Percentiles rank a stretch among this genome's conserved stretches.
phyloP scores from a whole-genome alignment of 2,113 vertebrate species.

The Elgaria multicarinata region DNA sequence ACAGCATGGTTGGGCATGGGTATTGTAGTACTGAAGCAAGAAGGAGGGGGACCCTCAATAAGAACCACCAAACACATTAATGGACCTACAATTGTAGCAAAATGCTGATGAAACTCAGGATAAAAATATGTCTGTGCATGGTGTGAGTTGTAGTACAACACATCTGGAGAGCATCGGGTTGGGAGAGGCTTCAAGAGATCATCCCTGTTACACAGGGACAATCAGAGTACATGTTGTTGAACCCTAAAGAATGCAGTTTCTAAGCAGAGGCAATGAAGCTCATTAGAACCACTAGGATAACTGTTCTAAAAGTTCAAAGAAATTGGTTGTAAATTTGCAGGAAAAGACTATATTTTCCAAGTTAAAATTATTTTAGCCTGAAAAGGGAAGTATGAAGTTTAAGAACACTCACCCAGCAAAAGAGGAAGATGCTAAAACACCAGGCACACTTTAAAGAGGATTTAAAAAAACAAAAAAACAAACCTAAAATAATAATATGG shows the following conservation, averaged over 20 bases:
- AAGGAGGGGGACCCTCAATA: too few relatives aligned
- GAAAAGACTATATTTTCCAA: neutral
- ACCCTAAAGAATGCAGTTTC: neutral
- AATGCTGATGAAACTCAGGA: too few relatives aligned
- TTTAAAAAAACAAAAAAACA: too few relatives aligned
- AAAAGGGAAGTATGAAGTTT: conserved; percentile 1
- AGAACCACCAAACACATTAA: too few relatives aligned
- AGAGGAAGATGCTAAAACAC: conserved; percentile 14
- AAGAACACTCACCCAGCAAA: neutral
- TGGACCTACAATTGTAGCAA: too few relatives aligned
- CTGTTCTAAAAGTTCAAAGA: neutral
- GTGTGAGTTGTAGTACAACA: too few relatives aligned
- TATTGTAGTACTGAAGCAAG: too few relatives aligned
- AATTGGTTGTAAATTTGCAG: neutral
- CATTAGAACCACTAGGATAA: neutral
- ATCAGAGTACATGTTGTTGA: neutral
- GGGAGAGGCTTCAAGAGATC: neutral
- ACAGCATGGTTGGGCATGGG: too few relatives aligned
- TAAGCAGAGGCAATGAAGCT: neutral
- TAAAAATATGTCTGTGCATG: too few relatives aligned
- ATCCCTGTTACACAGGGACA: neutral
- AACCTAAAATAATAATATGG: neutral
- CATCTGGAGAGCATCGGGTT: too few relatives aligned
- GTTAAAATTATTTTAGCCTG: neutral
- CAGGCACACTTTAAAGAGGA: neutral